Base-by-base conservation (phyloP, 2,888 invertebrate species). In the Tanytarsus gracilentus region DNA sequence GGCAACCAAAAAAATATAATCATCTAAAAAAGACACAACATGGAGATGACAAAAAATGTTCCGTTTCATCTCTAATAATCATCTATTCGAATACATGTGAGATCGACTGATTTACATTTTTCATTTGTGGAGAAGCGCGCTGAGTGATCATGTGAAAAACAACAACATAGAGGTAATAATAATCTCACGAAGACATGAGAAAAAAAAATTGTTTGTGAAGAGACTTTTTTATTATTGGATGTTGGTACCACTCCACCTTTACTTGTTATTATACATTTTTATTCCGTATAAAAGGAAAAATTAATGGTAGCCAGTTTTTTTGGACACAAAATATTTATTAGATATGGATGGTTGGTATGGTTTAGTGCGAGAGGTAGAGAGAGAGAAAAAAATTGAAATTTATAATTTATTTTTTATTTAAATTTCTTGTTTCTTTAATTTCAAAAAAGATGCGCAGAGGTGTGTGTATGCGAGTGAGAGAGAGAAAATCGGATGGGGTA, bases 381-480 rank as follows among this genome's bases (percentile, higher is more conserved):
- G 40, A 16, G 8, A 48, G 7, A 51, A 29, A 51, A 30, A 51
- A 55, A 55, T 55, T 55, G 55, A 55, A 55, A 55, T 40, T 44
- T 55, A 55, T 55, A 55, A 55, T 55, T 55, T 40, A 55, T 55
- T 40, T 55, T 55, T 55, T 55, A 55, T 55, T 55, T 55, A 55
- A 55, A 55, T 55, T 55, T 55, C 16, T n/a, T 39, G 36, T 23
- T n/a, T 2, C 8, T 55, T 55, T 11, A 55, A 11, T 55, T 55
- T 18, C 16, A 29, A 16, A 9, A n/a, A 33, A 33, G 11, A n/a
- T n/a, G n/a, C n/a, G n/a, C n/a, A 33, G 33, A 33, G n/a, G 33
- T 5, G 44, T 18, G 21, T 40, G 14, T n/a, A n/a, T n/a, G n/a
- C n/a, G 33, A 33, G n/a, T 11, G 33, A 33, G 33, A 4, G 4